Evolutionary conservation across 2,888 invertebrate genomes (phyloP).

Genomic region (Paralinhomoeus sp.): DNA sequence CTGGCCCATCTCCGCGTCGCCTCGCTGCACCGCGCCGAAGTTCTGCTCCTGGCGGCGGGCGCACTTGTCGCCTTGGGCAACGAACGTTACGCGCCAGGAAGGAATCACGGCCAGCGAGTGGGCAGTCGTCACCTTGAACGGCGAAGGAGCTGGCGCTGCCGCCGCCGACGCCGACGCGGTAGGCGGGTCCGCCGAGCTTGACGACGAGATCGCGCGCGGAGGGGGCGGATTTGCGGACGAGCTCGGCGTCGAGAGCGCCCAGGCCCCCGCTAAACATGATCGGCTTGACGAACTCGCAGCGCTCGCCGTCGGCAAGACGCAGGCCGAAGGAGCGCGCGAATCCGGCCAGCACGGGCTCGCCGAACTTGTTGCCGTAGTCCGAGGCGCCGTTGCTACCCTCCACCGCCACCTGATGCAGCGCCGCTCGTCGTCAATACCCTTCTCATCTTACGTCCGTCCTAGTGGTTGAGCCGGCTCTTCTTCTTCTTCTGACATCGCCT

Average conservation of each 20-base stretch:
- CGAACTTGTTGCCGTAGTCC: slow-evolving; percentile 97
- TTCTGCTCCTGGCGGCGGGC: slow-evolving; percentile 50
- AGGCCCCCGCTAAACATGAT: slow-evolving; percentile 96
- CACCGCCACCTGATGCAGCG: slow-evolving; percentile 41
- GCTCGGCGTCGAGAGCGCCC: slow-evolving; percentile 59
- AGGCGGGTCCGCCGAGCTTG: slow-evolving; percentile 88
- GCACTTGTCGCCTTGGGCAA: slow-evolving; percentile 32
- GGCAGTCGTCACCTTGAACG: slow-evolving; percentile 12
- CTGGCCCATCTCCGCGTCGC: slow-evolving; percentile 94
- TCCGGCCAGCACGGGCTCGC: slow-evolving; percentile 67
- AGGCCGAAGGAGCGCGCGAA: slow-evolving; percentile 75
- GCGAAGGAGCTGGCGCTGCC: slow-evolving; percentile 92
- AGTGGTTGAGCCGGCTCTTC: no score
- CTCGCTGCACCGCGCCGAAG: slow-evolving; percentile 86
- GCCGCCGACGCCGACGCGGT: slow-evolving; percentile 89
- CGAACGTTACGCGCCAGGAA: neutral
- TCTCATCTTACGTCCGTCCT: no score
- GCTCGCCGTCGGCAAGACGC: slow-evolving; percentile 28
- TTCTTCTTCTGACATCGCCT: no score
- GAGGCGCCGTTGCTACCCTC: slow-evolving; percentile 94
- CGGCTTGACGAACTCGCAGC: slow-evolving; percentile 78
- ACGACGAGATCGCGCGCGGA: slow-evolving; percentile 48
- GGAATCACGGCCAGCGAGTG: neutral
- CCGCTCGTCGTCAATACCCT: no score
- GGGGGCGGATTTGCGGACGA: slow-evolving; percentile 45